phyloP scores from a whole-genome alignment of 1,140 invertebrate genomes.

The Drosophila arizonae region DNA sequence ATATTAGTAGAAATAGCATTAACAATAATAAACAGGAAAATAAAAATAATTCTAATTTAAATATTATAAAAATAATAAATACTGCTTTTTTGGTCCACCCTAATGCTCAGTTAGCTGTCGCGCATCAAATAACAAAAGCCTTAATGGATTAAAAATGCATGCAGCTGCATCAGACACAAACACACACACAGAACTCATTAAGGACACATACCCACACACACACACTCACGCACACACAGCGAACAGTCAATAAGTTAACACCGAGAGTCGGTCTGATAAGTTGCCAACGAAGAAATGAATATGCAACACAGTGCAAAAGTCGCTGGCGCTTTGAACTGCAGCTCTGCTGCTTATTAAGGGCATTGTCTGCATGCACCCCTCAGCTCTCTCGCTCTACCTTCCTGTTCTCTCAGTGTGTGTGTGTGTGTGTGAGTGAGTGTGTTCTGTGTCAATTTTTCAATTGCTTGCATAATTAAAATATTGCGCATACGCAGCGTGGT shows the following conservation, averaged over 20 bases:
- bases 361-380: background rate
- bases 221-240: slow-evolving; percentile 6
- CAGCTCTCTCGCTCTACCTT: background rate
- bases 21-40: too few species aligned
- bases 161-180: slow-evolving; percentile 5
- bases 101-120: slow-evolving; percentile 14
- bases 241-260: slow-evolving; percentile 42
- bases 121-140: slow-evolving; percentile 24
- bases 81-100: slow-evolving; percentile 5
- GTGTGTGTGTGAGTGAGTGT: slow-evolving; percentile 1
- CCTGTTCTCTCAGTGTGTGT: background rate
- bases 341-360: slow-evolving; percentile 30
- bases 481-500: slow-evolving; percentile 57
- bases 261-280: slow-evolving; percentile 34
- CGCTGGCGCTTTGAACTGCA: slow-evolving; percentile 41
- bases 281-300: slow-evolving; percentile 25
- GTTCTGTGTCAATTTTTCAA: slow-evolving; percentile 49
- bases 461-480: slow-evolving; percentile 62
- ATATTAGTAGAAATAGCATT: too few species aligned
- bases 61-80: background rate
- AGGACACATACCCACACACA: slow-evolving; percentile 2
- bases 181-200: slow-evolving; percentile 34
- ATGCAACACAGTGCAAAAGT: slow-evolving; percentile 25
- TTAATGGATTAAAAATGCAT: slow-evolving; percentile 50
- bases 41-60: background rate